Evolutionary conservation across 2,113 vertebrate genomes (phyloP), one percentile per base, ranked within the genome.

Genomic region (Petromus typicus): DNA sequence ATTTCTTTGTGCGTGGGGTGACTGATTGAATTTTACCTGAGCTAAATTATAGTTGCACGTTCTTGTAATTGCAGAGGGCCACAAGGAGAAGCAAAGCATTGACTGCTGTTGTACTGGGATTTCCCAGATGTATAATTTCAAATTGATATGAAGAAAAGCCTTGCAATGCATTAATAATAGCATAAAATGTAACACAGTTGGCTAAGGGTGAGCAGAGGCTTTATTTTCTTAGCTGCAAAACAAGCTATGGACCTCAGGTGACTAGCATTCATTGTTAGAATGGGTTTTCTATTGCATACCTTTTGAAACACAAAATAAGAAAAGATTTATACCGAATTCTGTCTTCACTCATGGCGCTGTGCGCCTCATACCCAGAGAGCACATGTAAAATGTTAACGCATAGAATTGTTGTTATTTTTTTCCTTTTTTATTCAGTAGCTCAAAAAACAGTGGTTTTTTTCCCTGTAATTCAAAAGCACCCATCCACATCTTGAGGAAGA

Each of bases 1-100:
- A 98, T 98, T 98, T 98, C 98, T 98, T 98, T 99, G 98, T 99
- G 98, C 98, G 99, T 97, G 97, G 98, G 98, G 98, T 98, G 98
- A 99, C 98, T 99, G 99, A 99, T 98, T 99, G 99, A 99, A 99
- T 99, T 99, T 99, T 98, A 99, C 98, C 98, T 99, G 98, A 83
- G 97, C 98, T 99, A 99, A 99, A 99, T 99, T 98, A 99, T 99
- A 99, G 99, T 98, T 98, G 98, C 99, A 98, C 98, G 98, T 98
- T 98, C 98, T 98, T 93, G 98, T 99, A 99, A 99, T 99, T 99
- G 99, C 98, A 98, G 98, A 98, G 98, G 98, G 98, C 98, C 98
- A 98, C 98, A 97, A 98, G 95, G 98, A 98, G 98, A 98, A 98
- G 98, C 98, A 98, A 98, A 99, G 98, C 98, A 94, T 98, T 97